Base-by-base conservation (phyloP, 2,797 vertebrate species). In the Crypturellus tataupa region DNA sequence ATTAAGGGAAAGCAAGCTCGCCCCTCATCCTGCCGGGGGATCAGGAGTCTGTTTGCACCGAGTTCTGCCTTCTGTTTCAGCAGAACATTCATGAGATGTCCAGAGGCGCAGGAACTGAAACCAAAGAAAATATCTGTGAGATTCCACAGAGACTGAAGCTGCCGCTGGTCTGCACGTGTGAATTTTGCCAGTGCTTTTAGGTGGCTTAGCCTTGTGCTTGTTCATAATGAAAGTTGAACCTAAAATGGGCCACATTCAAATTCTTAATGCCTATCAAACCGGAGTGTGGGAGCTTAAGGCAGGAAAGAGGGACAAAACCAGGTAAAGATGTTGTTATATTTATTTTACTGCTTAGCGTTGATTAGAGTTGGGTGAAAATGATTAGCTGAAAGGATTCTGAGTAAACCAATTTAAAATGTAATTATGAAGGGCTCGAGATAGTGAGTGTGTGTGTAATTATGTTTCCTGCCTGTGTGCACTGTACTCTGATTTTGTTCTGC, bases 261-360 rank as follows among this genome's bases (percentile, higher is more conserved):
- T 81, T 79, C 69, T 40, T 29, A 84, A 13, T 76, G 68, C 46
- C 67, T 90, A 91, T 18, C 72, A 94, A 72, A 58, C 24, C 62
- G 44, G 58, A 67, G 33, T 37, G 21, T 23, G 16, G 69, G 84
- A 75, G 44, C 68, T 91, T 58, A 58, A 86, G n/a, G 42, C 15
- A 47, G 75, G 79, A 47, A 40, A 73, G 40, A 71, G 35, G 31
- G 77, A 23, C 73, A 86, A 31, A 65, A 88, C 58, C 73, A 94
- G 86, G 80, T 87, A 95, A 93, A 96, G 83, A 94, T 93, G 67
- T 49, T 85, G 82, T 64, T 96, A 62, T 91, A 84, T 96, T 96
- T 91, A 81, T 71, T 96, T 89, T 88, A 79, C 47, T 84, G 70
- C 59, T 86, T 75, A 44, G 46, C 77, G 80, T 81, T 88, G 90